phyloP scores from a whole-genome alignment of 2,797 vertebrate genomes.

The Anguilla marmorata region DNA sequence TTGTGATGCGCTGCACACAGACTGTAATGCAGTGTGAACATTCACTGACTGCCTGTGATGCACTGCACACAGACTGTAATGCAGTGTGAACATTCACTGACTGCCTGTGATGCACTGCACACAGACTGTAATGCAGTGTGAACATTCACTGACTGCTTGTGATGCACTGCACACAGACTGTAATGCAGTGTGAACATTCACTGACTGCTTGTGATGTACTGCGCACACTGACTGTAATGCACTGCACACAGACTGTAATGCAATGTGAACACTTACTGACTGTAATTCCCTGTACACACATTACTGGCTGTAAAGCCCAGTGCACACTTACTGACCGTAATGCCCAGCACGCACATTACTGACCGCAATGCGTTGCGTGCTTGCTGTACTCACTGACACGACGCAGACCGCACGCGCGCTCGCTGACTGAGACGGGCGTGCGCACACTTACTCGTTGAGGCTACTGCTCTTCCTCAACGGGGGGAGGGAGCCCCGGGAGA shows the following conservation, averaged over 20 bases:
- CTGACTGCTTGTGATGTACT: neutral
- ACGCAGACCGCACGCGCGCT: neutral
- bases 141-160: neutral
- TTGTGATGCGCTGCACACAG: slow-evolving; percentile 7
- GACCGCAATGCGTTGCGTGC: neutral
- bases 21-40: too few species aligned
- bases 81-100: slow-evolving; percentile 35
- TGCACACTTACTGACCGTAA: neutral
- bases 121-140: slow-evolving; percentile 33
- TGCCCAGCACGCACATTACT: neutral
- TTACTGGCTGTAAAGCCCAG: neutral
- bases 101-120: neutral
- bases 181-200: neutral
- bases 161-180: neutral
- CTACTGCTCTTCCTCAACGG: slow-evolving; percentile 66
- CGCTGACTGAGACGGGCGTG: neutral
- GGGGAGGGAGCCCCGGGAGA: slow-evolving; percentile 56
- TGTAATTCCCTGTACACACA: neutral
- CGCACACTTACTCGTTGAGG: slow-evolving; percentile 71
- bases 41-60: neutral
- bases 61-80: neutral
- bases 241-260: neutral
- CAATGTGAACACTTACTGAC: neutral
- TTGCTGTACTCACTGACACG: too few species aligned
- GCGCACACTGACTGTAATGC: neutral